Percentiles rank a stretch among this genome's conserved stretches.
Conservation (phyloP, 2,113 vertebrate species). For the Euleptes europaea region DNA sequence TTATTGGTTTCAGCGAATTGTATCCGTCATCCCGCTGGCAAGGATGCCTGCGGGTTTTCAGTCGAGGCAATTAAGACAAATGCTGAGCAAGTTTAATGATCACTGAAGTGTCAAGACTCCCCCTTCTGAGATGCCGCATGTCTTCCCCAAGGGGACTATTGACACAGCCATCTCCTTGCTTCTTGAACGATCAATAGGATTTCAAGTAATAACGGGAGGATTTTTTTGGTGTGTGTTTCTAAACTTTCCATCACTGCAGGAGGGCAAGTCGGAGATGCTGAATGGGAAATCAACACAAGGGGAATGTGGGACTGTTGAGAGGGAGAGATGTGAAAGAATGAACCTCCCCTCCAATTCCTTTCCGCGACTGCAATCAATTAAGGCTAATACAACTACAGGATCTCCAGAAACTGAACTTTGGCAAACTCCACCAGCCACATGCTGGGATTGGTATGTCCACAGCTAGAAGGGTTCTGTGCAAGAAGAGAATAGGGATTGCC, state of each 20-base stretch:
- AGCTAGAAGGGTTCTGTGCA: accelerated
- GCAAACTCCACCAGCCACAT: neutral
- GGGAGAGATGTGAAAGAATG: neutral
- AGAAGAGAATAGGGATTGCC: too few species aligned
- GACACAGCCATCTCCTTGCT: neutral
- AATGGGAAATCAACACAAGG: neutral
- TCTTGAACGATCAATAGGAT: neutral
- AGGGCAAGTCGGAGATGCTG: neutral
- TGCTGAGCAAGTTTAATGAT: neutral
- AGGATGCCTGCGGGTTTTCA: conserved; percentile 1
- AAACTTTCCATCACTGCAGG: neutral
- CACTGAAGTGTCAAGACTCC: neutral
- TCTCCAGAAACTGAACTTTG: neutral
- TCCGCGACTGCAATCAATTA: neutral
- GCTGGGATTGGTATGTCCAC: accelerated
- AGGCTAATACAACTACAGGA: neutral
- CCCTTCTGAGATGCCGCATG: neutral
- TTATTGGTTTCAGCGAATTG: neutral
- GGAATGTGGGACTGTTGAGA: neutral
- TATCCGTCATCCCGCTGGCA: neutral
- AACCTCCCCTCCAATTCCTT: neutral
- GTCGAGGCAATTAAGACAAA: neutral
- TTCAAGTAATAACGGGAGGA: neutral
- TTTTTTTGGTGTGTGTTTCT: neutral
- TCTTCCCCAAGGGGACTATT: neutral